Percentiles rank a stretch among this genome's conserved stretches.
Conservation (phyloP, 2,888 invertebrate species). For the Nebria brevicollis region DNA sequence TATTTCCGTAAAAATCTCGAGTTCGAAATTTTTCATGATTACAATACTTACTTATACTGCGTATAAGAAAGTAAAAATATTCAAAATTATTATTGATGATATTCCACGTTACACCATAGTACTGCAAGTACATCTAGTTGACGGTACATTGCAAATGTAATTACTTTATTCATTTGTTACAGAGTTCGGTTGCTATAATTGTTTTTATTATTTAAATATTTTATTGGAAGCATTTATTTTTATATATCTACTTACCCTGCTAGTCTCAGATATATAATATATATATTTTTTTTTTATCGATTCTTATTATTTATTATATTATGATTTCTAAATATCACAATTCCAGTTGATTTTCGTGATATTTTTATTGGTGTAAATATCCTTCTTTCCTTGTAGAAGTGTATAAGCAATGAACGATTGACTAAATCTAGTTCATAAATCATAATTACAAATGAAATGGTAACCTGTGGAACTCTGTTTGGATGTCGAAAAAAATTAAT, state of each 20-base stretch:
- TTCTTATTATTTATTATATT: slow-evolving; percentile 15
- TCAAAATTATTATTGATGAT: too few species aligned
- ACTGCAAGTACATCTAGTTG: not conserved
- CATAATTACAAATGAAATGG: slow-evolving; percentile 4
- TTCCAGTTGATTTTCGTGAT: not conserved
- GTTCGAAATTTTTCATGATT: too few species aligned
- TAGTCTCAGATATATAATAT: slow-evolving; percentile 27
- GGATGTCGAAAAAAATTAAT: not conserved
- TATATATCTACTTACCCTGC: slow-evolving; percentile 5
- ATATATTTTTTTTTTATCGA: slow-evolving; percentile 18
- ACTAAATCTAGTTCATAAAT: not conserved
- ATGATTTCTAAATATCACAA: not conserved
- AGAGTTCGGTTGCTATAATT: not conserved
- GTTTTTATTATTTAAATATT: not conserved
- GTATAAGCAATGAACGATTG: slow-evolving; percentile 32
- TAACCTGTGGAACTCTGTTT: slow-evolving; percentile 22
- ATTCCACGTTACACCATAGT: not conserved
- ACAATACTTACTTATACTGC: too few species aligned
- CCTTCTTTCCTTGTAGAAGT: slow-evolving; percentile 43
- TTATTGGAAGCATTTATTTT: slow-evolving; percentile 3
- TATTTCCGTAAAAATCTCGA: too few species aligned
- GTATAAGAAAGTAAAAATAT: too few species aligned
- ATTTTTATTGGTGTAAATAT: not conserved
- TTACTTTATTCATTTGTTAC: not conserved
- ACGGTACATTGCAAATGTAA: not conserved